phyloP scores from a whole-genome alignment of 2,797 vertebrate genomes.

The Coendou prehensilis region DNA sequence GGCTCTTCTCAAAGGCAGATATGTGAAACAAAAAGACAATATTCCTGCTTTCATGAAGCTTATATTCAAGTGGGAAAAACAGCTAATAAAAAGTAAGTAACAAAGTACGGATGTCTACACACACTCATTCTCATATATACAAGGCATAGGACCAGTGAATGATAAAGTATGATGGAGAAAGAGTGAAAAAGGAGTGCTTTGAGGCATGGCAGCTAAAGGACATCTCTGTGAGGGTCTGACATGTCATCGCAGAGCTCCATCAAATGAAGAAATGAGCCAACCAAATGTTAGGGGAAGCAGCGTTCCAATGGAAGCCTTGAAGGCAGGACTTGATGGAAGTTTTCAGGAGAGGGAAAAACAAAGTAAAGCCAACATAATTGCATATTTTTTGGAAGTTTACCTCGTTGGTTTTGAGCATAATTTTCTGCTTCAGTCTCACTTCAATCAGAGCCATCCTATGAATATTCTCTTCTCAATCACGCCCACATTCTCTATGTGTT shows the following conservation, averaged over 20 bases:
- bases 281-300: background rate
- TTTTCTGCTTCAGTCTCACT: background rate
- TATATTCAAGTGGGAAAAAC: background rate
- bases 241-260: background rate
- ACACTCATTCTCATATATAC: background rate
- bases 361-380: background rate
- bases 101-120: background rate
- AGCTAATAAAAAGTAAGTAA: background rate
- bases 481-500: background rate
- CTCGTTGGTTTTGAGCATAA: background rate
- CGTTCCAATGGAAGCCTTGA: background rate
- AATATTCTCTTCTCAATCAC: background rate
- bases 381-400: background rate
- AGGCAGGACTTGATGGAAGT: background rate
- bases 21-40: background rate
- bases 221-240: background rate
- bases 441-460: background rate
- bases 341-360: background rate
- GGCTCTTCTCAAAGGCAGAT: background rate
- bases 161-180: background rate
- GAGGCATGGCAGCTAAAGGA: background rate
- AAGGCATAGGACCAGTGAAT: background rate
- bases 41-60: background rate
- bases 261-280: background rate
- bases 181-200: background rate